Evolutionary conservation across 2,797 vertebrate species (phyloP).

Genomic region (Synaphobranchus kaupii): DNA sequence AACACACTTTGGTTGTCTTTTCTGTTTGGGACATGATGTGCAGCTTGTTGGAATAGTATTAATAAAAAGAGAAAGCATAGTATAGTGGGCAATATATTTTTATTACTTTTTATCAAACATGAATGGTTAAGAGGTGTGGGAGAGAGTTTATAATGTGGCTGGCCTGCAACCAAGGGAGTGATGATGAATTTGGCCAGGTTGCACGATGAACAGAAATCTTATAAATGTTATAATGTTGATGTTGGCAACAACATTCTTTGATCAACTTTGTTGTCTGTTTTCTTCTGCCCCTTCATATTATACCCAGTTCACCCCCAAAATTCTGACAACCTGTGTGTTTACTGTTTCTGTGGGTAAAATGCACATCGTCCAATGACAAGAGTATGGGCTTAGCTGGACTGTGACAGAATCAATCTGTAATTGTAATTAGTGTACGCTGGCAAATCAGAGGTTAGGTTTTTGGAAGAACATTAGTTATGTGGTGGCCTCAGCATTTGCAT

Average conservation of each 20-base stretch:
- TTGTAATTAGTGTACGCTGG: not conserved
- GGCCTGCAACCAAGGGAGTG: not conserved
- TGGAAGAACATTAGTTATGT: not conserved
- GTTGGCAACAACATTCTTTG: not conserved
- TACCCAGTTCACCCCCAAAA: no score
- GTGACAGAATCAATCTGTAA: not conserved
- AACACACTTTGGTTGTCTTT: conserved; percentile 7
- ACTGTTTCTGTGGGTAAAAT: not conserved
- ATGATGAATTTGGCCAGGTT: not conserved
- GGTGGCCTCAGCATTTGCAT: not conserved
- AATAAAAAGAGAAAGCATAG: not conserved
- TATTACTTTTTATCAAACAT: conserved; percentile 12
- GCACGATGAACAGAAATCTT: not conserved
- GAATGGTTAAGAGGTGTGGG: not conserved
- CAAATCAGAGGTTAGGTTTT: not conserved
- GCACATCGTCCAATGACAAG: not conserved
- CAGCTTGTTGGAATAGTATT: conserved; percentile 5
- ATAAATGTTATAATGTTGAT: no score
- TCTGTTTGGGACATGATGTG: conserved; percentile 2
- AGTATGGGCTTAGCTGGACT: not conserved
- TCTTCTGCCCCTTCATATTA: no score
- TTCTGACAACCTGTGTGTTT: not conserved
- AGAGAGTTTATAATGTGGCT: not conserved
- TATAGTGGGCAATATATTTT: not conserved
- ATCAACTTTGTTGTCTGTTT: not conserved